Evolutionary conservation across 1,140 invertebrate genomes (phyloP).

Genomic region (Neotoxoptera formosana): DNA sequence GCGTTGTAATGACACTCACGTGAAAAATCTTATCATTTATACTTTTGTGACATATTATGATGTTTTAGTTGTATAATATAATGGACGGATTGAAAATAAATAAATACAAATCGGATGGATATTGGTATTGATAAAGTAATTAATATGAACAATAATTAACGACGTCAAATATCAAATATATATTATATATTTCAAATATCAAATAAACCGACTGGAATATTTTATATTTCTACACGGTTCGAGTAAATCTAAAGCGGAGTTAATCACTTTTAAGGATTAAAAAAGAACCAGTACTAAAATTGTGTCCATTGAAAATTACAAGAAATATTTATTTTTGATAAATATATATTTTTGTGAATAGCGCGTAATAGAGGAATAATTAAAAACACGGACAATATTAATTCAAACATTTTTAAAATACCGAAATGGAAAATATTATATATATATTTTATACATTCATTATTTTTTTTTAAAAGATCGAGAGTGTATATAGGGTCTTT

Average conservation of each 20-base stretch:
- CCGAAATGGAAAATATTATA: not conserved
- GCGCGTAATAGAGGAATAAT: not conserved
- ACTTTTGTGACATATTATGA: not conserved
- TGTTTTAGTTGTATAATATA: not conserved
- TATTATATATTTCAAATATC: not conserved
- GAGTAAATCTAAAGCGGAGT: not conserved
- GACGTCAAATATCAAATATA: not conserved
- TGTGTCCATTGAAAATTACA: not conserved
- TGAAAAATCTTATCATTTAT: not conserved
- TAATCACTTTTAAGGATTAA: not conserved
- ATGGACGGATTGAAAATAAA: not conserved
- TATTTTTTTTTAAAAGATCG: not conserved
- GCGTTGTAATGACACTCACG: not conserved
- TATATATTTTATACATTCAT: not conserved
- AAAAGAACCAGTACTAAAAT: not conserved
- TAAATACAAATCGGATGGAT: not conserved
- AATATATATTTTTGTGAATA: not conserved
- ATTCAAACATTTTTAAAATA: not conserved
- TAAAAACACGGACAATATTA: conserved; percentile 12
- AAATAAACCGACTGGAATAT: not conserved
- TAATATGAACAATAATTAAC: not conserved
- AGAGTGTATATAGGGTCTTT: not conserved
- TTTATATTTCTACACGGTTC: not conserved
- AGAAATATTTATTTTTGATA: not conserved
- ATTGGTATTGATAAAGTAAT: not conserved